Evolutionary conservation across 2,797 vertebrate genomes (phyloP).

Genomic region (Helicolenus hilgendorfi): DNA sequence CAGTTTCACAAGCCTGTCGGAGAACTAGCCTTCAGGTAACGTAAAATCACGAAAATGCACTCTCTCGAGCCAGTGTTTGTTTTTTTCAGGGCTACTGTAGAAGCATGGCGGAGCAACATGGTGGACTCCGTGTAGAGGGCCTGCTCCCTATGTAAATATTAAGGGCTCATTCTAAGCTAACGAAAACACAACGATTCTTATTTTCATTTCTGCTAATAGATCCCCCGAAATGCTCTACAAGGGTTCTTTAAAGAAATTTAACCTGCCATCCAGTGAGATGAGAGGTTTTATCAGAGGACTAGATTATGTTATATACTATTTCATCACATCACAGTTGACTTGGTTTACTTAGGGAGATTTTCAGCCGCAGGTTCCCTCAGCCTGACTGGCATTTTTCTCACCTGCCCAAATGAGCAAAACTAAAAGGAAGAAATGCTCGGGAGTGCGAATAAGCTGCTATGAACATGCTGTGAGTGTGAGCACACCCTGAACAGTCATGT

Average conservation of each 20-base stretch:
- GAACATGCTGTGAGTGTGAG: constrained; percentile 25
- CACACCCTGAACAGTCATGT: constrained; percentile 8
- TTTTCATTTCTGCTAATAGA: too few relatives aligned
- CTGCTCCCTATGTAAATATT: too few relatives aligned
- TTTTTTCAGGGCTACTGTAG: too few relatives aligned
- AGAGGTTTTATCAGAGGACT: background rate
- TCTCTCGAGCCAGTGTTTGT: too few relatives aligned
- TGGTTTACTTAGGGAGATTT: background rate
- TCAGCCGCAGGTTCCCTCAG: background rate
- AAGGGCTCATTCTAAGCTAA: too few relatives aligned
- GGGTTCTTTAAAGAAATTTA: background rate
- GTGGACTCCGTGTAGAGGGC: rapidly evolving
- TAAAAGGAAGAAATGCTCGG: constrained; percentile 5
- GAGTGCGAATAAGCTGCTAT: constrained; percentile 42
- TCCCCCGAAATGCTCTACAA: too few relatives aligned
- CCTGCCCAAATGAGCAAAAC: constrained; percentile 33
- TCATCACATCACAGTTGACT: background rate
- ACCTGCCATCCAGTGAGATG: background rate
- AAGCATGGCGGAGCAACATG: too few relatives aligned
- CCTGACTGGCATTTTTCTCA: constrained; percentile 1
- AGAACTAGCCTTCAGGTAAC: too few relatives aligned
- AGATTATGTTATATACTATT: background rate
- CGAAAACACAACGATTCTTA: too few relatives aligned
- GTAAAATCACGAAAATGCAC: too few relatives aligned
- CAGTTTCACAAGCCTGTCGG: too few relatives aligned